Evolutionary conservation across 2,797 vertebrate genomes (phyloP).

Genomic region (Silurus lanzhouensis): DNA sequence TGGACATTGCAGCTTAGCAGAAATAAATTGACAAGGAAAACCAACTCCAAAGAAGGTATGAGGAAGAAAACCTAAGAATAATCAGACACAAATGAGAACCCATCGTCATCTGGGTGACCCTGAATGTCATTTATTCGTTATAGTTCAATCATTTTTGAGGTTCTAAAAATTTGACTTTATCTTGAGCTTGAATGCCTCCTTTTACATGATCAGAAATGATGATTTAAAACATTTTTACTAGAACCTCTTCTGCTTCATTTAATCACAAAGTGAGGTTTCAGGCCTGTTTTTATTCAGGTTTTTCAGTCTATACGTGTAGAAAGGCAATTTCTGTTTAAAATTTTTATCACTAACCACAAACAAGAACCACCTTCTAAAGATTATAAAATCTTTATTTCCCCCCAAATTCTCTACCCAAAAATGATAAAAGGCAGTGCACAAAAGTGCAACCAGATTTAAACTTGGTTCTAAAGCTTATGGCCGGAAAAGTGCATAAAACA

Average conservation of each 20-base stretch:
- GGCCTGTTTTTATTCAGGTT: too few relatives aligned
- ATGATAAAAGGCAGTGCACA: neutral
- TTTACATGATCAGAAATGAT: neutral
- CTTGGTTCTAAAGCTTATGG: neutral
- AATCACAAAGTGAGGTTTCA: neutral
- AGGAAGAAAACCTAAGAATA: too few relatives aligned
- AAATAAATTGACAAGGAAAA: too few relatives aligned
- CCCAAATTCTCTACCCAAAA: too few relatives aligned
- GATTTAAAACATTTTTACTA: neutral
- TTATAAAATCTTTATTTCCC: neutral
- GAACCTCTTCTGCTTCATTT: neutral
- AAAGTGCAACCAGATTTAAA: neutral
- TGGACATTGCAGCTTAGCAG: too few relatives aligned
- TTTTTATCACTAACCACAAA: too few relatives aligned
- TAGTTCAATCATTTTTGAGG: too few relatives aligned
- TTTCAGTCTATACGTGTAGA: neutral
- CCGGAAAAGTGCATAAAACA: neutral
- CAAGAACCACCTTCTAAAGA: neutral
- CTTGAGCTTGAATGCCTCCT: neutral
- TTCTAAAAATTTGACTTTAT: too few relatives aligned
- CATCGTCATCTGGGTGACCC: too few relatives aligned
- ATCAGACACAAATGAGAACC: too few relatives aligned
- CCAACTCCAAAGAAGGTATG: too few relatives aligned
- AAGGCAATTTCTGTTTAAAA: neutral
- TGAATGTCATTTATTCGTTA: too few relatives aligned